Conservation (phyloP, 2,888 invertebrate species). For the Brachyopa scutellaris region DNA sequence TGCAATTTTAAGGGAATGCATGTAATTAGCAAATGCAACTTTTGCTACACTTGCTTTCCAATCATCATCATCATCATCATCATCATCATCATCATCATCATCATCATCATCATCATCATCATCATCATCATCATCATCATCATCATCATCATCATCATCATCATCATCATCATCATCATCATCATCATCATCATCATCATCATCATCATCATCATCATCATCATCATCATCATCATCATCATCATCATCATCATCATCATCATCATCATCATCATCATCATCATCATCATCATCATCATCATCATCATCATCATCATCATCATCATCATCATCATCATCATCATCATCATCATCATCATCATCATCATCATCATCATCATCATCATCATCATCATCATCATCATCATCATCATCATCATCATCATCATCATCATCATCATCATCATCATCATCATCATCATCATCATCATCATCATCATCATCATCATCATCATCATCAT, state of each 20-base stretch:
- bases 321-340: not conserved
- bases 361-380: not conserved
- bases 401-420: not conserved
- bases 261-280: not conserved
- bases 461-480: not conserved
- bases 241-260: not conserved
- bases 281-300: not conserved
- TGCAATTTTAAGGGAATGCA: too few species aligned
- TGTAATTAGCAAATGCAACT: too few species aligned
- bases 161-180: not conserved
- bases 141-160: not conserved
- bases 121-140: not conserved
- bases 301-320: not conserved
- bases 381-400: not conserved
- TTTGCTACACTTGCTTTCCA: too few species aligned
- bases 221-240: not conserved
- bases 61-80: not conserved
- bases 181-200: not conserved
- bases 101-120: not conserved
- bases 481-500: not conserved
- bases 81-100: not conserved
- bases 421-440: not conserved
- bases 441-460: not conserved
- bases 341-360: not conserved
- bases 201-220: not conserved